Evolutionary conservation across 2,888 invertebrate species (phyloP), one percentile per base, ranked within the genome.

Genomic region (Philereme vetulata): DNA sequence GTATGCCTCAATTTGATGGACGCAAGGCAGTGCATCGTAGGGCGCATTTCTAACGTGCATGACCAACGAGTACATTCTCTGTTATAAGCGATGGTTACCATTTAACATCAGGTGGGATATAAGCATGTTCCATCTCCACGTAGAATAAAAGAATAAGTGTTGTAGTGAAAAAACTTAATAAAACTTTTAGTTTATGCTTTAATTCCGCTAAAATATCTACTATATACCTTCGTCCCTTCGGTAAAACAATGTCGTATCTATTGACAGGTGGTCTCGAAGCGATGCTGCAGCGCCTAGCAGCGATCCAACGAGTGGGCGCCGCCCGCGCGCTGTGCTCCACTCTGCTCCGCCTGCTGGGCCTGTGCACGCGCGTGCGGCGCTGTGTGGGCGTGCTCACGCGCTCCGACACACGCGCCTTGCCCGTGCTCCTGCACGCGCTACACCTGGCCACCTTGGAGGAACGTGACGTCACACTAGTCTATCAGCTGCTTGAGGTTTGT

Each of bases 381-480:
- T 98, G 98, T 85, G 96, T 98, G 82, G 95, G 97, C 82, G 96
- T 97, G 63, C 93, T 99, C 5, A 97, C 97, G 59, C 95, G 96
- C 67, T 97, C 98, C 0, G 95, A 96, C 79, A 92, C 98, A 68
- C 95, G 96, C 54, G 96, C 98, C 7, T 95, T 98, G 76, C 95
- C 96, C 51, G 96, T 96, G 32, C 93, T 98, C 72, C 93, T 98
- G 62, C 96, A 96, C 74, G 97, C 97, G 65, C 93, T 99, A 49
- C 97, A 97, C 77, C 93, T 96, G 65, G 86, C 92, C 64, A 88
- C 90, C 21, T 77, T 80, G 2, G 91, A 92, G 74, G 94, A 96
- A 66, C 95, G 95, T 75, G 93, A 94, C 66, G 92, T 93, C 71
- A 94, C 95, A 74, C 95, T 98, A 10, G 97, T 98, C 0, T 98